phyloP scores from a whole-genome alignment of 2,888 invertebrate species.

The Silvanus unidentatus region DNA sequence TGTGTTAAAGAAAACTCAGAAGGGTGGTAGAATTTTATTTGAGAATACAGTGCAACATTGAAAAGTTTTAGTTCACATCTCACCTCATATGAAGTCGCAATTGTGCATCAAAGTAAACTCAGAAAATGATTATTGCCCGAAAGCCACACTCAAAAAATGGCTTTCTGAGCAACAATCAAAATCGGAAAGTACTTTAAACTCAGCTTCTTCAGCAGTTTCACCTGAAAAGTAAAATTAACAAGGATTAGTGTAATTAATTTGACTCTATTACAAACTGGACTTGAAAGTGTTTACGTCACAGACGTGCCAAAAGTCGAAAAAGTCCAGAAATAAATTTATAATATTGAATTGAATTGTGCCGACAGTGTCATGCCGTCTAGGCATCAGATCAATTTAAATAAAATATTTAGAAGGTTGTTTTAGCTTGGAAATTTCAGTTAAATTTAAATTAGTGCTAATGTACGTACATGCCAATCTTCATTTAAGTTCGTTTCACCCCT shows the following conservation, averaged over 20 bases:
- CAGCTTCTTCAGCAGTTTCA: not conserved
- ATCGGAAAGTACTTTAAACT: constrained; percentile 29
- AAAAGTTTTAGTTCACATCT: no score
- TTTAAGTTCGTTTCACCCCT: not conserved
- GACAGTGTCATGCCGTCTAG: no score
- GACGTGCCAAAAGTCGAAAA: constrained; percentile 2
- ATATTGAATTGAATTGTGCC: no score
- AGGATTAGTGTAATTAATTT: not conserved
- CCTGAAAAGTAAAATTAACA: not conserved
- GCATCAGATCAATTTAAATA: no score
- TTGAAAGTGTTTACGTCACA: not conserved
- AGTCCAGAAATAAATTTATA: not conserved
- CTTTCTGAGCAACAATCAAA: constrained; percentile 53
- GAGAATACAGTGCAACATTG: no score
- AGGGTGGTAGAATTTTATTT: no score
- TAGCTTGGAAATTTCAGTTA: not conserved
- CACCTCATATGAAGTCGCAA: not conserved
- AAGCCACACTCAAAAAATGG: constrained; percentile 42
- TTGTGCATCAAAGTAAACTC: not conserved
- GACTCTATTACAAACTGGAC: not conserved
- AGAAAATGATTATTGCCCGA: constrained; percentile 47
- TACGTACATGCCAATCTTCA: not conserved
- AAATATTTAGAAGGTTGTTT: no score
- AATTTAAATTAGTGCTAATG: not conserved
- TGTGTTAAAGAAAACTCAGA: no score